A percentile compares a stretch with the other conserved stretches of the same genome.
phyloP scores from a whole-genome alignment of 1,140 invertebrate genomes.

The Drosophila pruinosa region DNA sequence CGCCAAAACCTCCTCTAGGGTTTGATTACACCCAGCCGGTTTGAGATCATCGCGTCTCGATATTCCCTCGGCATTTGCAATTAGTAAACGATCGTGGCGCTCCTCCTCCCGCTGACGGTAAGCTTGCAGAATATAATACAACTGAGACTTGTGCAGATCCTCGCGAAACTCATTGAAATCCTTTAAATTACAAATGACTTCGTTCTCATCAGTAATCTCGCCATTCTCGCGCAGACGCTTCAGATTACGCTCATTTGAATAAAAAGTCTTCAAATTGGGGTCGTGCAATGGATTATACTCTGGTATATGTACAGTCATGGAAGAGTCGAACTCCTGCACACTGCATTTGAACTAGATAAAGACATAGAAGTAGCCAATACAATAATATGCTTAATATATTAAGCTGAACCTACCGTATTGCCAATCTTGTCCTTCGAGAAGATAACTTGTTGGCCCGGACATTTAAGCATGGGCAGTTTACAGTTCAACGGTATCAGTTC shows the following conservation, averaged over 20 bases:
- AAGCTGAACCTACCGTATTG: conserved; percentile 47
- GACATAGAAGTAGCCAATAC: not conserved
- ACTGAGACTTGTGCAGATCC: conserved; percentile 78
- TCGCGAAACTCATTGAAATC: conserved; percentile 78
- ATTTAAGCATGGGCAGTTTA: conserved; percentile 80
- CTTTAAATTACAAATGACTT: conserved; percentile 79
- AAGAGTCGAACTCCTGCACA: conserved; percentile 71
- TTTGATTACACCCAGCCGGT: conserved; percentile 46
- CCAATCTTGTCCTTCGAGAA: conserved; percentile 80
- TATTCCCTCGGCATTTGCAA: conserved; percentile 69
- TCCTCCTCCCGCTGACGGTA: conserved; percentile 65
- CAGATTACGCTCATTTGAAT: conserved; percentile 68
- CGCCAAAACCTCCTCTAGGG: conserved; percentile 53
- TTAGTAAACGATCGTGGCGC: conserved; percentile 66
- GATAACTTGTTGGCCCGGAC: conserved; percentile 76
- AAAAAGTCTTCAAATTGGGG: conserved; percentile 74
- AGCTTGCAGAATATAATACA: conserved; percentile 74
- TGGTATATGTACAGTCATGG: conserved; percentile 50
- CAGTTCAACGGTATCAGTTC: conserved; percentile 72
- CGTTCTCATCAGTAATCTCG: conserved; percentile 72
- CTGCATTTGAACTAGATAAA: conserved; percentile 54
- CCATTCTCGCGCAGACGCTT: conserved; percentile 73
- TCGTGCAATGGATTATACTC: conserved; percentile 80
- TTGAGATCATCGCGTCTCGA: conserved; percentile 66
- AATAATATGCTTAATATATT: not conserved